phyloP scores from a whole-genome alignment of 2,113 vertebrate genomes.

The Progne subis region DNA sequence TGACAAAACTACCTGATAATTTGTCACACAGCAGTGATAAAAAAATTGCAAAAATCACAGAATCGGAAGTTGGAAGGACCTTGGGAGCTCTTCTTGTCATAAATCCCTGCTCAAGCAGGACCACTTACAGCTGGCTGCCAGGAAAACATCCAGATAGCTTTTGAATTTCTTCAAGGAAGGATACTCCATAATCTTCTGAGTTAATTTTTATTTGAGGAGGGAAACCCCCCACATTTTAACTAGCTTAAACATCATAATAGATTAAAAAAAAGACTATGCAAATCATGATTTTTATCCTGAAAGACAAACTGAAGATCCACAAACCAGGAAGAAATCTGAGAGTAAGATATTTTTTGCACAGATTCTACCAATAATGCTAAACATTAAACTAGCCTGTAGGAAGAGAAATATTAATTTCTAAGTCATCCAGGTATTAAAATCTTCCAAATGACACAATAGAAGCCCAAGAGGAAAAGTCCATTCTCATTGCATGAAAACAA shows the following conservation, averaged over 20 bases:
- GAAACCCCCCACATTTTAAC: accelerated
- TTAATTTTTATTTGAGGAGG: neutral
- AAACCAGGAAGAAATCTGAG: neutral
- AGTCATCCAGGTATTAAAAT: neutral
- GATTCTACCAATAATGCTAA: neutral
- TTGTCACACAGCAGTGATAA: neutral
- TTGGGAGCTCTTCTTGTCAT: neutral
- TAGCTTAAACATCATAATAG: neutral
- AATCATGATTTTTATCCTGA: neutral
- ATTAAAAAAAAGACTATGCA: neutral
- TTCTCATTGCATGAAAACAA: neutral
- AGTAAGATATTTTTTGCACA: neutral
- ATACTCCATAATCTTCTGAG: neutral
- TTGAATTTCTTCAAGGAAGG: neutral
- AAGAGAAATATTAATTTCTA: neutral
- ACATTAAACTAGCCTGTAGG: neutral
- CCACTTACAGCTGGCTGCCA: neutral
- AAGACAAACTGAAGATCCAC: neutral
- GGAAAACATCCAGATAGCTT: neutral
- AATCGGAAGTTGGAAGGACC: neutral
- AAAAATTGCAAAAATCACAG: neutral
- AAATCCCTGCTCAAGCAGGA: neutral
- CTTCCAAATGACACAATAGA: neutral
- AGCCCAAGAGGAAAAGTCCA: neutral
- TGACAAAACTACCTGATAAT: neutral